Percentiles rank a stretch among this genome's conserved stretches.
Conservation (phyloP, 2,113 vertebrate genomes). For the Aptenodytes forsteri region DNA sequence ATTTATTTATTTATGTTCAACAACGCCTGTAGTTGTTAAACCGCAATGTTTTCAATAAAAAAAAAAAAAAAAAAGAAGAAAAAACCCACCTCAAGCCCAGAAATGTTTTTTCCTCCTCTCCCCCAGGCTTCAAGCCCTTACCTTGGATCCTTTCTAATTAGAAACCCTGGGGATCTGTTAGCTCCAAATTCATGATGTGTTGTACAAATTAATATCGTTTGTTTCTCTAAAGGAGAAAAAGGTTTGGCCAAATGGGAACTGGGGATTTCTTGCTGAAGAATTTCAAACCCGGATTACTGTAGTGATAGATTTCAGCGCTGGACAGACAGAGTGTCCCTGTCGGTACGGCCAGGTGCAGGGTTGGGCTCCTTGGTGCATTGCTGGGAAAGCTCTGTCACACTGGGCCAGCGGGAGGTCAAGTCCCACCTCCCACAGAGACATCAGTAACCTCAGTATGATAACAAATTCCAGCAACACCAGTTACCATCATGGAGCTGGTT, state of each 20-base stretch:
- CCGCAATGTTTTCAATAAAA: neutral
- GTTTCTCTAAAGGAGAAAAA: neutral
- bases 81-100: neutral
- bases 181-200: neutral
- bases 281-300: neutral
- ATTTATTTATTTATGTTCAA: slow-evolving; percentile 57
- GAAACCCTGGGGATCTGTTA: neutral
- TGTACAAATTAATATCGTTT: neutral
- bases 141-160: neutral
- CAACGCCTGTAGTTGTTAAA: neutral
- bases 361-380: neutral
- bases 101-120: neutral
- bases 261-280: neutral
- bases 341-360: neutral
- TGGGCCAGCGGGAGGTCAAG: neutral
- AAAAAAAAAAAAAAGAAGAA: neutral
- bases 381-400: neutral
- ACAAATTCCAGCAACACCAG: neutral
- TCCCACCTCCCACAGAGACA: neutral
- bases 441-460: neutral
- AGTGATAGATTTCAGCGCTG: neutral
- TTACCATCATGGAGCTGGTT: accelerated
- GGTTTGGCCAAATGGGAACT: neutral
- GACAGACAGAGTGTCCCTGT: accelerated
- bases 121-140: neutral